Conservation (phyloP, 2,113 vertebrate genomes). For the Budorcas taxicolor region DNA sequence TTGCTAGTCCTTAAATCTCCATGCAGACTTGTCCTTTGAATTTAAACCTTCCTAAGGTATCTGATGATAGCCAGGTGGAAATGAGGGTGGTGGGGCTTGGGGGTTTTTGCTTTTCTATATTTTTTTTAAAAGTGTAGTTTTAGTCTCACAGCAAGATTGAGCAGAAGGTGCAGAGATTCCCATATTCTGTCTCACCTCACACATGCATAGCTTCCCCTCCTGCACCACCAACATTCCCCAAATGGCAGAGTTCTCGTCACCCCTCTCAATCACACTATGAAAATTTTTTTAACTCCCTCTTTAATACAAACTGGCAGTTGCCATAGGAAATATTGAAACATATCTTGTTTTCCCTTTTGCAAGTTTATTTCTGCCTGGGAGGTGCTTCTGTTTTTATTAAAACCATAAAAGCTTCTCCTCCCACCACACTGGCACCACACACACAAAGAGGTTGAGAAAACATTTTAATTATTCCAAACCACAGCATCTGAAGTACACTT, state of each 20-base stretch:
- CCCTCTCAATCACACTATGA: neutral
- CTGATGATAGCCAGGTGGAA: neutral
- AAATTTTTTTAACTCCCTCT: neutral
- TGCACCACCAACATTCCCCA: neutral
- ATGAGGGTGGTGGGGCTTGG: neutral
- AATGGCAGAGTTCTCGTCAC: neutral
- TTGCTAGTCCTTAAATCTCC: neutral
- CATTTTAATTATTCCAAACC: conserved; percentile 28
- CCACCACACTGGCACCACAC: neutral
- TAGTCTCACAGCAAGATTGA: neutral
- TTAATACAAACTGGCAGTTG: neutral
- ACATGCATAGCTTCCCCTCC: too few relatives aligned
- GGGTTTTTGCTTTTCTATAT: neutral
- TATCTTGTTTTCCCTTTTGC: neutral
- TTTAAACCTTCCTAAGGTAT: neutral
- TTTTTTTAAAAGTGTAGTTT: neutral
- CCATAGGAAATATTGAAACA: accelerated
- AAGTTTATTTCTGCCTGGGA: neutral
- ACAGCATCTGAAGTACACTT: neutral
- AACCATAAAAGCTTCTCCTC: neutral
- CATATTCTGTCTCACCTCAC: neutral
- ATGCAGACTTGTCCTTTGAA: neutral
- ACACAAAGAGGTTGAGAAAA: conserved; percentile 1
- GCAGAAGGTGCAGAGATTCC: neutral
- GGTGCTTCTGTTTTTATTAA: conserved; percentile 7